phyloP scores from a whole-genome alignment of 1,140 invertebrate species.

The Samia ricini region DNA sequence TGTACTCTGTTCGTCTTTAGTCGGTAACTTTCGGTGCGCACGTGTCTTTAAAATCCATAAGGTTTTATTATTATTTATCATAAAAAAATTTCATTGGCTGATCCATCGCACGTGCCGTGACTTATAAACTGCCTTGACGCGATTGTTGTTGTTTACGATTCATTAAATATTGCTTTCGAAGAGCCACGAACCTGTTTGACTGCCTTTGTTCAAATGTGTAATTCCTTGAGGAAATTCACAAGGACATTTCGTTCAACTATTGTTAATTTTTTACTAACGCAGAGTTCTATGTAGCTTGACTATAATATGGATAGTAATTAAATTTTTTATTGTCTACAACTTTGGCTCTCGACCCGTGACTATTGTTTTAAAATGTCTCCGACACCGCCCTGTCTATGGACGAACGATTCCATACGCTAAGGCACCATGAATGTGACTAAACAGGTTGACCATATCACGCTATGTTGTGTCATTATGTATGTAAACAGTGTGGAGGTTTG shows the following conservation, averaged over 20 bases:
- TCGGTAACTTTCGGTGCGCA: constrained; percentile 16
- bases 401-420: constrained; percentile 6
- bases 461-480: constrained; percentile 16
- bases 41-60: constrained; percentile 12
- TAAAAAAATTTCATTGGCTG: neutral
- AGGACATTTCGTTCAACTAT: neutral
- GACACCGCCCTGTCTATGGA: constrained; percentile 20
- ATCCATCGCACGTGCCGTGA: neutral
- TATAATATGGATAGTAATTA: constrained; percentile 10
- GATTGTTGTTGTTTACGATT: neutral
- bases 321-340: constrained; percentile 11
- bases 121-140: neutral
- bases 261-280: neutral
- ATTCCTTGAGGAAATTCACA: neutral
- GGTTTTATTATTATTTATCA: constrained; percentile 1
- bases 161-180: neutral
- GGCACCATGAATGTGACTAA: constrained; percentile 6
- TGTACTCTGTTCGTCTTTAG: constrained; percentile 16
- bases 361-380: constrained; percentile 15
- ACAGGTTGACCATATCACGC: constrained; percentile 1
- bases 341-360: constrained; percentile 1
- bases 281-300: neutral
- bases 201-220: neutral
- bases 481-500: constrained; percentile 21
- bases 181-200: neutral